Percentiles rank a stretch among this genome's conserved stretches.
Evolutionary conservation across 2,113 vertebrate genomes (phyloP).

Genomic region (Lamprotornis superbus): DNA sequence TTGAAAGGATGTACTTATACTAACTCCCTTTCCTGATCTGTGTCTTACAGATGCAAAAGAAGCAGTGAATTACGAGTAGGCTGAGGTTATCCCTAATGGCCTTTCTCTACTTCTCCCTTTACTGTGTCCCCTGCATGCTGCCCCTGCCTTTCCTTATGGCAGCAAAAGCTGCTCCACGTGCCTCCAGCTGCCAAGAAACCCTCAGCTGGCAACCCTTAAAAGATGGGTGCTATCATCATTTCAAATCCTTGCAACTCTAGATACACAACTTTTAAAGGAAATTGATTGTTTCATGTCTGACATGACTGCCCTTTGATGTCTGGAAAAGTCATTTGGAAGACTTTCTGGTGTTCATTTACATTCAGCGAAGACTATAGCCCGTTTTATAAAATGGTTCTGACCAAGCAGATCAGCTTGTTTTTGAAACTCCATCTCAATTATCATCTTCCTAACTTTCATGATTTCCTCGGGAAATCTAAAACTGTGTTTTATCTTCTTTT

Average conservation of each 20-base stretch:
- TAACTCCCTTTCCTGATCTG: neutral
- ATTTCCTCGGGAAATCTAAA: neutral
- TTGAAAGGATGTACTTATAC: neutral
- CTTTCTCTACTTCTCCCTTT: neutral
- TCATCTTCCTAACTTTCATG: neutral
- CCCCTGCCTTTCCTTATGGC: neutral
- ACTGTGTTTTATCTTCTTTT: neutral
- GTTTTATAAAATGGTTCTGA: neutral
- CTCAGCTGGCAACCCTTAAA: neutral
- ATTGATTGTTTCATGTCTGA: neutral
- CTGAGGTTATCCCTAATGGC: neutral
- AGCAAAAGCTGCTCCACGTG: fast-evolving
- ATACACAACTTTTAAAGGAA: neutral
- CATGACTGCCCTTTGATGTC: neutral
- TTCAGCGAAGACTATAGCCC: neutral
- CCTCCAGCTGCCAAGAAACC: neutral
- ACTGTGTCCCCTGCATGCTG: neutral
- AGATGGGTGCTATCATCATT: neutral
- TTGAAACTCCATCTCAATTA: neutral
- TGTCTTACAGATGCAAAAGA: neutral
- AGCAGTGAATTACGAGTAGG: neutral
- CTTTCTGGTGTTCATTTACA: neutral
- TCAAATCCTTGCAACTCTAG: neutral
- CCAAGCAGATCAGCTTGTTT: neutral
- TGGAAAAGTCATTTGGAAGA: neutral